Conservation (phyloP, 2,888 invertebrate genomes). For the Catocala sponsa region DNA sequence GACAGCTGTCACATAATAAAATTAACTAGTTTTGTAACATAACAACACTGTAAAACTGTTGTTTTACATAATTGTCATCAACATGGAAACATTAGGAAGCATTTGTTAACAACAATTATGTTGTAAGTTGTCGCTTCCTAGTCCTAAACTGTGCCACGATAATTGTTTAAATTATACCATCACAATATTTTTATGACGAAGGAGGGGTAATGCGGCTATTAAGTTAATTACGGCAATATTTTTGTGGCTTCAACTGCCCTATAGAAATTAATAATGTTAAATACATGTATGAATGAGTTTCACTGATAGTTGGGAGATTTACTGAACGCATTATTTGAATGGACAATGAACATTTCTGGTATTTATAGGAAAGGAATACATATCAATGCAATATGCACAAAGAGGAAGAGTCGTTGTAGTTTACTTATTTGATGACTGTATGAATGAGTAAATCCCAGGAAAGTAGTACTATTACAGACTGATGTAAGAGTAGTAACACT, state of each 20-base stretch:
- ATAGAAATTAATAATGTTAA: conserved; percentile 5
- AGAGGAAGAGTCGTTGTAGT: no score
- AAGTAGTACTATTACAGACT: no score
- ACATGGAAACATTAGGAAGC: conserved; percentile 15
- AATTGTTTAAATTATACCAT: conserved; percentile 35
- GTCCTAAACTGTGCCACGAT: conserved; percentile 14
- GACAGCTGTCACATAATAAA: conserved; percentile 1
- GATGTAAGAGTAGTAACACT: no score
- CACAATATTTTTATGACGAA: conserved; percentile 29
- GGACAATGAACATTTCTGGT: no score
- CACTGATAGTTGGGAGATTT: conserved; percentile 3
- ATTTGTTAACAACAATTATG: conserved; percentile 19
- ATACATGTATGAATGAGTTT: conserved; percentile 2
- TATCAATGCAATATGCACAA: no score
- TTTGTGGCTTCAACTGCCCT: conserved; percentile 6
- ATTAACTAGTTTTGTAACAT: neutral
- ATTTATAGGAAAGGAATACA: no score
- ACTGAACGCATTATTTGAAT: neutral
- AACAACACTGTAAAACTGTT: neutral
- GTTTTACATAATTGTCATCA: conserved; percentile 13
- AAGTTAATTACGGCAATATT: conserved; percentile 26
- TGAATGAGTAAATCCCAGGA: no score
- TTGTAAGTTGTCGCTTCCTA: conserved; percentile 13
- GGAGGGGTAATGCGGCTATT: conserved; percentile 22
- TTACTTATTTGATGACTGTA: no score